Percentiles rank a stretch among this genome's conserved stretches.
These are phyloP conservation scores for Troides aeacus DNA, from an alignment of 2,888 invertebrate species.

Conservation along the genomic window DNA sequence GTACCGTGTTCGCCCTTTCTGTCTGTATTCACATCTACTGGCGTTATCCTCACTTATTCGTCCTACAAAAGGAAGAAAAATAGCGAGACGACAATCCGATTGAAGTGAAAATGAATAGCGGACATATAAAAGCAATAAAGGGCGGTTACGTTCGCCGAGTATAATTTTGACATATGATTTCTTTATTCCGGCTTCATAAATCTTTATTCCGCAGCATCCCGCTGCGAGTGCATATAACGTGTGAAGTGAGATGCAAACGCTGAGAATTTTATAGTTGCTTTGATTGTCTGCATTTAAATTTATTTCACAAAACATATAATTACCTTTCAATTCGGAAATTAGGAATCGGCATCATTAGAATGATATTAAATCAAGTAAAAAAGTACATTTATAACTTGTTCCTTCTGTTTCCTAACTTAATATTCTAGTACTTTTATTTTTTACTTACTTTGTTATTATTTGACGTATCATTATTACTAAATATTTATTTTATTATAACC, in stretches of 20 bases:
- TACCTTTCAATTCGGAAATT: too few relatives aligned
- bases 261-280: slow-evolving; percentile 6
- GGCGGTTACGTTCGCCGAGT: slow-evolving; percentile 43
- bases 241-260: slow-evolving; percentile 18
- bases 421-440: too few relatives aligned
- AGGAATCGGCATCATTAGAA: too few relatives aligned
- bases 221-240: slow-evolving; percentile 44
- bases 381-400: too few relatives aligned
- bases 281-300: slow-evolving; percentile 14
- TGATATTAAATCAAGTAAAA: too few relatives aligned
- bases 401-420: too few relatives aligned
- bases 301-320: slow-evolving; percentile 3
- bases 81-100: slow-evolving; percentile 55
- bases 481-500: too few relatives aligned
- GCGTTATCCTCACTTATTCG: slow-evolving; percentile 48
- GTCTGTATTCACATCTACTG: slow-evolving; percentile 54
- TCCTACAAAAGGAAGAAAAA: slow-evolving; percentile 61
- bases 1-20: slow-evolving; percentile 40
- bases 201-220: slow-evolving; percentile 39
- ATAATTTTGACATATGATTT: slow-evolving; percentile 70
- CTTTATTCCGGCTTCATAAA: slow-evolving; percentile 62
- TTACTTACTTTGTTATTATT: too few relatives aligned
- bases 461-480: too few relatives aligned
- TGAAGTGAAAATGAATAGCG: slow-evolving; percentile 62
- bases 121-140: slow-evolving; percentile 42